Evolutionary conservation across 2,113 vertebrate genomes (phyloP).

Genomic region (Archilochus colubris): DNA sequence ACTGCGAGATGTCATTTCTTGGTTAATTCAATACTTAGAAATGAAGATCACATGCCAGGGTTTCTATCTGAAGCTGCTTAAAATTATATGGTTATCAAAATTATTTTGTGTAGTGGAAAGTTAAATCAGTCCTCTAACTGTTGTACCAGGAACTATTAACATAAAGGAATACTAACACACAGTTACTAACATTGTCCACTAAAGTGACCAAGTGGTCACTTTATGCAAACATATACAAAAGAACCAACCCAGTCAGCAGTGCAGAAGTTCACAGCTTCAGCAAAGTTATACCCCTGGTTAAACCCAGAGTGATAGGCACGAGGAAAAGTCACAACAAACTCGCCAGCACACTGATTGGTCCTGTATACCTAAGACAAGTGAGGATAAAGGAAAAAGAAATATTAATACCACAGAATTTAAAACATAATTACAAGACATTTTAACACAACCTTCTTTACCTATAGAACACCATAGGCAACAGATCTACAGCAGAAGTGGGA

Average conservation of each 20-base stretch:
- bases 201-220: constrained; percentile 29
- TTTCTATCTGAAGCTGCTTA: not conserved
- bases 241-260: constrained; percentile 96
- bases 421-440: not conserved
- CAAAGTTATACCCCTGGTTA: constrained; percentile 99
- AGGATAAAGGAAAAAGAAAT: not conserved
- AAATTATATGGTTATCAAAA: not conserved
- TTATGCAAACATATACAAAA: constrained; percentile 37
- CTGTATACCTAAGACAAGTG: constrained; percentile 87
- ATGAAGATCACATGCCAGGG: not conserved
- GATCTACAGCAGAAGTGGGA: not conserved
- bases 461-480: not conserved
- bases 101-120: not conserved
- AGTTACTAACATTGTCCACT: not conserved
- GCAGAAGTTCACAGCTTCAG: constrained; percentile 99
- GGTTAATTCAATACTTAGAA: not conserved
- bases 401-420: not conserved
- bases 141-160: not conserved
- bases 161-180: not conserved
- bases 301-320: constrained; percentile 98
- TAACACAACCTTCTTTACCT: not conserved
- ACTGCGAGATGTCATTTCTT: not conserved
- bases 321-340: constrained; percentile 98
- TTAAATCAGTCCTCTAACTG: not conserved
- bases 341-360: constrained; percentile 98